Evolutionary conservation across 2,888 invertebrate species (phyloP).

Genomic region (Agrochola circellaris): DNA sequence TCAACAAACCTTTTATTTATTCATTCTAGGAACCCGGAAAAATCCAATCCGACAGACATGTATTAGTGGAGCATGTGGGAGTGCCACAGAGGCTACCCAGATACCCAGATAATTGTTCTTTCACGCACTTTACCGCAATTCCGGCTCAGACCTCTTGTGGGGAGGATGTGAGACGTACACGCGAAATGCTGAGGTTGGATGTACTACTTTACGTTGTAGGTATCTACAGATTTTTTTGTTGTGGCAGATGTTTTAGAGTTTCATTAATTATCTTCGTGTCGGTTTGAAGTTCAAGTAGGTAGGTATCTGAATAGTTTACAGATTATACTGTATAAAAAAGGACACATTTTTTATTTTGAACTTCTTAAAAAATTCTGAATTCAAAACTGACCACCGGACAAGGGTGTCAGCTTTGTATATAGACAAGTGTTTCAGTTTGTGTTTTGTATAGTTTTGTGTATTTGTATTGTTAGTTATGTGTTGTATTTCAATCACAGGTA

Average conservation of each 20-base stretch:
- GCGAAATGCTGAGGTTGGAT: constrained; percentile 18
- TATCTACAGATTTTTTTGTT: not conserved
- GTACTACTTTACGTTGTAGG: not conserved
- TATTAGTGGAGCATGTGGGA: constrained; percentile 41
- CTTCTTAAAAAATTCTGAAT: not conserved
- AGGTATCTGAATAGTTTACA: not conserved
- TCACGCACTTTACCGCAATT: constrained; percentile 54
- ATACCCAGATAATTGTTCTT: constrained; percentile 60
- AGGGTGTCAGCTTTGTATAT: not conserved
- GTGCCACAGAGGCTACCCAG: constrained; percentile 30
- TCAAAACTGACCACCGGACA: not conserved
- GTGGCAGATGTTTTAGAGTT: not conserved
- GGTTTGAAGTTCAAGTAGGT: not conserved
- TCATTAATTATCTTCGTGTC: not conserved
- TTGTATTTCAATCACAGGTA: too few species aligned
- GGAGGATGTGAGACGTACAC: constrained; percentile 25
- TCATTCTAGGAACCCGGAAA: constrained; percentile 40
- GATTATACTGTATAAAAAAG: not conserved
- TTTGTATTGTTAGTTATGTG: too few species aligned
- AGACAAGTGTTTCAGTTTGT: too few species aligned
- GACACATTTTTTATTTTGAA: not conserved
- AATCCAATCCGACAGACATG: constrained; percentile 30
- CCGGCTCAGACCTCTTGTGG: constrained; percentile 51
- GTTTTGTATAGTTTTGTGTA: too few species aligned
- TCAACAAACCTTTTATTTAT: constrained; percentile 23